Evolutionary conservation across 2,113 vertebrate species (phyloP), one percentile per base, ranked within the genome.

Genomic region (Verasper variegatus): DNA sequence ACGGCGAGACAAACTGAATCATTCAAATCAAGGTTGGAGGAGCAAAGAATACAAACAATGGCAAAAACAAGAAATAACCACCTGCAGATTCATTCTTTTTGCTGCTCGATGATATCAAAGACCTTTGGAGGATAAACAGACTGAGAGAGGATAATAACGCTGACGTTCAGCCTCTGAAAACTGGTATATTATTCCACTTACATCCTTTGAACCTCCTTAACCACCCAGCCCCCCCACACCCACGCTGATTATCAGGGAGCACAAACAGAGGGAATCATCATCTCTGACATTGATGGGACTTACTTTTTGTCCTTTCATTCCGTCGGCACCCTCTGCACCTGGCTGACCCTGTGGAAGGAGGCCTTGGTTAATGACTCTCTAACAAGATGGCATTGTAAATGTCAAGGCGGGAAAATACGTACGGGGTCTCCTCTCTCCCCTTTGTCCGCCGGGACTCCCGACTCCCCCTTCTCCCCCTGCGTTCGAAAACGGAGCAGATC

Each of bases 261-360:
- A 81, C 69, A 81, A 82, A 89, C 75, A 40, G 31, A 63, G 47
- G 61, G 70, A 77, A 76, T 60, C 61, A 85, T 87, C 70, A 81
- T 63, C 56, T 67, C 47, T 86, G 77, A 83, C 90, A 89, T 86
- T 81, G 86, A 88, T 57, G 71, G 82, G 78, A 91, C 92, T 91
- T 83, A 97, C 95, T 94, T 96, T 95, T 84, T 96, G 93, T 88
- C 96, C 96, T 90, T 96, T 96, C 76, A 75, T 59, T 5, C 92
- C 92, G 0, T 74, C 6, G 52, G 79, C 78, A 76, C 94, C 94
- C 20, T 88, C 51, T 11, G 93, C 89, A 88, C 94, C 94, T 83
- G 93, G 87, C 73, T 92, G 81, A 88, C 94, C 95, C 94, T 96
- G 91, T 83, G 82, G 91, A 10, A 88, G 90, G 89, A 91, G 27